Percentiles rank a stretch among this genome's conserved stretches.
Conservation (phyloP, 2,797 vertebrate species). For the Muscicapa comitata region DNA sequence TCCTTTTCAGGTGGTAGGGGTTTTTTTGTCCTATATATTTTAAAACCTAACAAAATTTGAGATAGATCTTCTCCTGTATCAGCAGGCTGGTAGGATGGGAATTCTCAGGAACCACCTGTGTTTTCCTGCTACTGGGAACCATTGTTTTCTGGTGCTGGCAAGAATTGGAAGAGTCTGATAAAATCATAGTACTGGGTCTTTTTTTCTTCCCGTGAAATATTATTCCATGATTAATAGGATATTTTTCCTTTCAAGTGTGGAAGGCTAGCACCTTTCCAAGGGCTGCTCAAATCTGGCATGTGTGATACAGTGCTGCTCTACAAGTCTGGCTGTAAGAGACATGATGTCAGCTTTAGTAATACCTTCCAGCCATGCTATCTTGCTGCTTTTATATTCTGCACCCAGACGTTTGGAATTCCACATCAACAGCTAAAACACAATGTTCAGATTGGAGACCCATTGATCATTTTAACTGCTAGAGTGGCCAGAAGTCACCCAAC, state of each 20-base stretch:
- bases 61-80: neutral
- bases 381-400: neutral
- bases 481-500: neutral
- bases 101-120: neutral
- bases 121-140: neutral
- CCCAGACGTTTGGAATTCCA: conserved; percentile 8
- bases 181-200: neutral
- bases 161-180: neutral
- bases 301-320: neutral
- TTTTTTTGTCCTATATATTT: neutral
- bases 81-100: neutral
- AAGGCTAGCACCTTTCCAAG: conserved; percentile 15
- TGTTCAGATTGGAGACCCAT: neutral
- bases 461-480: neutral
- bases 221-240: neutral
- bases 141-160: neutral
- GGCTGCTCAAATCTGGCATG: neutral
- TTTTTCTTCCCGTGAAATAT: neutral
- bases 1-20: neutral
- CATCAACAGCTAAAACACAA: neutral
- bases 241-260: neutral
- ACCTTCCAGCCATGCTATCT: conserved; percentile 33
- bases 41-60: neutral
- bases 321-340: neutral
- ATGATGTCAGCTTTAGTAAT: conserved; percentile 47